Evolutionary conservation across 23 tunicate genomes (phyloP).

Genomic region (Botrylloides violaceus): DNA sequence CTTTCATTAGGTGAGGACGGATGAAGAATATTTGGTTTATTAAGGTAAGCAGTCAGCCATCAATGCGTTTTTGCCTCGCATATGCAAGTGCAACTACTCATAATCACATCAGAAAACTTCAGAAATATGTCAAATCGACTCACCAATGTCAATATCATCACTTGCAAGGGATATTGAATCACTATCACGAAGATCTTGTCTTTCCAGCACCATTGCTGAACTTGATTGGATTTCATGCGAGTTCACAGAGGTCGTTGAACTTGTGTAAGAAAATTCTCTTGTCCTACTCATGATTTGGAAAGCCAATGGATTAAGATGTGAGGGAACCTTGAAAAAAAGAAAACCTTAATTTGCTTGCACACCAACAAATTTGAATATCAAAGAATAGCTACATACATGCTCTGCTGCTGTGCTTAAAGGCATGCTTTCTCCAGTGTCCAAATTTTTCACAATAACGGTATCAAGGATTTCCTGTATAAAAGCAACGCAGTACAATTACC

Average conservation of each 20-base stretch:
- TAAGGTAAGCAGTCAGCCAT: too few relatives aligned
- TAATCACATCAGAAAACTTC: too few relatives aligned
- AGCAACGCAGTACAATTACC: too few relatives aligned
- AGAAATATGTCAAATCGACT: too few relatives aligned
- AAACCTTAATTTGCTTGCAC: not conserved
- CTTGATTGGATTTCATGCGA: slow-evolving; percentile 9
- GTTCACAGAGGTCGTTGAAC: slow-evolving; percentile 6
- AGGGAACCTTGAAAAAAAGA: slow-evolving; percentile 55
- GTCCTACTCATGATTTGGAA: slow-evolving; percentile 94
- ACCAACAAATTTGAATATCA: not conserved
- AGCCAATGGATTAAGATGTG: slow-evolving; percentile 77
- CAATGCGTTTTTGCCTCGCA: too few relatives aligned
- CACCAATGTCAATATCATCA: slow-evolving; percentile 83
- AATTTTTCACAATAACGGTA: slow-evolving; percentile 77
- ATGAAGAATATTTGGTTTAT: too few relatives aligned
- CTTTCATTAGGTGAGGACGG: too few relatives aligned
- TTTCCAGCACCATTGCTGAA: not conserved
- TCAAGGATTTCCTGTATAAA: slow-evolving; percentile 87
- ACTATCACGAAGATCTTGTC: slow-evolving; percentile 25
- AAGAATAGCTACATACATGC: slow-evolving; percentile 35
- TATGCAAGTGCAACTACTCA: too few relatives aligned
- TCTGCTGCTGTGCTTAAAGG: slow-evolving; percentile 95
- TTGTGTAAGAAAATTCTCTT: slow-evolving; percentile 71
- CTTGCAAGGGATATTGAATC: slow-evolving; percentile 64
- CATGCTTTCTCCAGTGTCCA: slow-evolving; percentile 95